phyloP scores from a whole-genome alignment of 2,888 invertebrate species.

The Plebejus melissa region DNA sequence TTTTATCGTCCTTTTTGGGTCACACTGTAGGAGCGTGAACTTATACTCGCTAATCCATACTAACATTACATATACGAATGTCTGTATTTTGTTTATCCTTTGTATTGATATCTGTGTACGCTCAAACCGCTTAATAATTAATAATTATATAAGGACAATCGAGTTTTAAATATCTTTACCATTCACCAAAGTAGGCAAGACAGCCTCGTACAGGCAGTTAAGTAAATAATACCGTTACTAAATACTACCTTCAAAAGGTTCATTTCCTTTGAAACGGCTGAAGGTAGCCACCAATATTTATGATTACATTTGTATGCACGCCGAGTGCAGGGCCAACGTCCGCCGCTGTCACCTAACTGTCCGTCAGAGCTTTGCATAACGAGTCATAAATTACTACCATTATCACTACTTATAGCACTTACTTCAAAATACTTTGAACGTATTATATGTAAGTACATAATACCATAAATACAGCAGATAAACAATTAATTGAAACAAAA shows the following conservation, averaged over 20 bases:
- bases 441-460: not conserved
- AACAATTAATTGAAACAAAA: not conserved
- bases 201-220: not conserved
- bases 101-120: not conserved
- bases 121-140: not conserved
- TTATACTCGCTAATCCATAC: not conserved
- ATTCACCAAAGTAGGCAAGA: not conserved
- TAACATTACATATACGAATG: not conserved
- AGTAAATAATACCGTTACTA: constrained; percentile 21
- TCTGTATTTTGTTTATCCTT: not conserved
- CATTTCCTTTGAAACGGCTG: constrained; percentile 54
- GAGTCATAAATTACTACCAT: not conserved
- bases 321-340: constrained; percentile 59
- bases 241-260: constrained; percentile 25
- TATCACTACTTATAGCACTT: not conserved
- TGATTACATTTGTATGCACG: constrained; percentile 62
- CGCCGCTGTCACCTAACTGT: constrained; percentile 40
- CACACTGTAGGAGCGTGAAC: not conserved
- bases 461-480: not conserved
- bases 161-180: not conserved
- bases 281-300: constrained; percentile 61
- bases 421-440: not conserved
- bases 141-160: not conserved
- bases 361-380: constrained; percentile 21
- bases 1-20: too few species aligned